phyloP scores from a whole-genome alignment of 2,797 vertebrate species.

The Argentina silus region DNA sequence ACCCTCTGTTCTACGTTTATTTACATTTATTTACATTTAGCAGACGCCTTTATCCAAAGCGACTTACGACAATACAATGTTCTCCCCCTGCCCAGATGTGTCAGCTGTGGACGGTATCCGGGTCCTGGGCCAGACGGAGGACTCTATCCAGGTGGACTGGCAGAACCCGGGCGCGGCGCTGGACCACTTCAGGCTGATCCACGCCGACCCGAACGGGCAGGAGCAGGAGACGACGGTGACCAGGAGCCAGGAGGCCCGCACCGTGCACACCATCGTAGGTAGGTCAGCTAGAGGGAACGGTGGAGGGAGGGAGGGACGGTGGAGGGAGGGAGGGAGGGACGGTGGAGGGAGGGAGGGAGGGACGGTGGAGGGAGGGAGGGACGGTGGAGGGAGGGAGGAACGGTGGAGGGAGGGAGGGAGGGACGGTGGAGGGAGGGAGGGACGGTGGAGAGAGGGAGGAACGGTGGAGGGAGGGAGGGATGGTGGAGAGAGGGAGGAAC shows the following conservation, averaged over 20 bases:
- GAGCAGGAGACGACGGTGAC: conserved; percentile 75
- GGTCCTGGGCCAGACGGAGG: conserved; percentile 84
- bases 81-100: conserved; percentile 64
- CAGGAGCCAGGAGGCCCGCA: conserved; percentile 83
- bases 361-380: too few species aligned
- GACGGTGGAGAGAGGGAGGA: too few species aligned
- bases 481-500: too few species aligned
- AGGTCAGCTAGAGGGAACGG: background rate
- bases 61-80: background rate
- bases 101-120: conserved; percentile 73
- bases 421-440: background rate
- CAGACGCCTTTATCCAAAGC: too few species aligned
- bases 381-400: too few species aligned
- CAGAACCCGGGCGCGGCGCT: conserved; percentile 81
- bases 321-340: too few species aligned
- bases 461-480: too few species aligned
- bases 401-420: background rate
- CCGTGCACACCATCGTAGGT: conserved; percentile 71
- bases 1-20: background rate
- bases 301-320: background rate
- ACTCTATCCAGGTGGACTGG: conserved; percentile 89
- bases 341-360: too few species aligned
- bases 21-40: too few species aligned
- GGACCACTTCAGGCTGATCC: conserved; percentile 85
- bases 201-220: conserved; percentile 73